Evolutionary conservation across 2,797 vertebrate species (phyloP), one percentile per base, ranked within the genome.

Genomic region (Poeciliopsis turneri): DNA sequence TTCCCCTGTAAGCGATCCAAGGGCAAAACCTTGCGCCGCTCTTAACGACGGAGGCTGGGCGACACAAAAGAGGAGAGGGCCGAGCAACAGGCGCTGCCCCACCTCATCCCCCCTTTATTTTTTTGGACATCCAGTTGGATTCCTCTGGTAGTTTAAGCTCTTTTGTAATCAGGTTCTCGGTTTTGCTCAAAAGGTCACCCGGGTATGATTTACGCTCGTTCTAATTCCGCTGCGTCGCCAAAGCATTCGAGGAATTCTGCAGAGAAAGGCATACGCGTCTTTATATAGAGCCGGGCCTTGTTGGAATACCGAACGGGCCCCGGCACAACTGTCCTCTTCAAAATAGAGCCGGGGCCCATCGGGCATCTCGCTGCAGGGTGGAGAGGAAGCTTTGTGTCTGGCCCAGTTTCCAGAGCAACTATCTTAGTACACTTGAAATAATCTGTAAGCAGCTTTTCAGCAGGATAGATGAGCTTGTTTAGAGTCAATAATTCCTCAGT

Each of bases 291-390:
- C 57, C 36, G 0, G 49, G 84, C 71, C 87, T 82, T 83, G 89
- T 79, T 79, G 77, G 87, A 92, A 94, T 92, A 88, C 92, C 89
- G 88, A 84, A 75, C 78, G 79, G 87, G 83, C 86, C 64, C 30
- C 86, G 89, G 91, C 90, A 94, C 92, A 95, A 92, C 91, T 94
- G 94, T 88, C 88, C 41, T 76, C 80, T 89, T 91, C 49, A 87
- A 94, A 95, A 95, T 94, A 94, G 90, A 91, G 88, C 77, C 33
- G 55, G 3, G 81, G 78, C 74, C 12, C 80, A 61, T 88, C 87
- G 87, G 78, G 74, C 83, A 75, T 88, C 72, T 82, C 49, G 3
- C 49, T 9, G 53, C 61, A 72, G 55, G 8, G 66, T 45, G 59
- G 59, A 49, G 45, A 68, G 55, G 33, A 69, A 75, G 12, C 28